These are phyloP conservation scores for Hippocampus abdominalis DNA, from an alignment of 2,113 vertebrate species.

Conservation along the genomic window DNA sequence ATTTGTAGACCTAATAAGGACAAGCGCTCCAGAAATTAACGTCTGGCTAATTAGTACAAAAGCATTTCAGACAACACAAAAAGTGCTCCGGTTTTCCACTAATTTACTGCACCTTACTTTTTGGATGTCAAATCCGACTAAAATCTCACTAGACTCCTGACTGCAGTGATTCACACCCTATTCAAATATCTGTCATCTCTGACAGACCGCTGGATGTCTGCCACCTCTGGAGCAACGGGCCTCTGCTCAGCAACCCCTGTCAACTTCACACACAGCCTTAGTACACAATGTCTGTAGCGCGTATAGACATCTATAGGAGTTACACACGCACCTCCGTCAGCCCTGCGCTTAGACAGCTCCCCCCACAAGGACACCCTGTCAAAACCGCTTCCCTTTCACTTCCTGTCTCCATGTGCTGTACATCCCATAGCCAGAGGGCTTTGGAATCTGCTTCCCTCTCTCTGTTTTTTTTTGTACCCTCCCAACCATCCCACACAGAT, in stretches of 20 bases:
- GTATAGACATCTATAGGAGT: constrained; percentile 60
- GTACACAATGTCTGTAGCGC: constrained; percentile 39
- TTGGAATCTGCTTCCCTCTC: constrained; percentile 55
- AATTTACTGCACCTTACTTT: neutral
- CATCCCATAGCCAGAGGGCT: constrained; percentile 55
- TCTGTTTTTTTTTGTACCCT: constrained; percentile 31
- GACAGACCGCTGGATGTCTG: constrained; percentile 71
- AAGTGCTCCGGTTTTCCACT: neutral
- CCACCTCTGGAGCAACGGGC: constrained; percentile 58
- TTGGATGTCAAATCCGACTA: too few relatives aligned
- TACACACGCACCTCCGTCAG: constrained; percentile 54
- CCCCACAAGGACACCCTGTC: constrained; percentile 73
- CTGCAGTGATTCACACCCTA: constrained; percentile 17
- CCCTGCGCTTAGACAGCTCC: constrained; percentile 62
- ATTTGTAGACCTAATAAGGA: neutral
- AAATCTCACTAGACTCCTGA: neutral
- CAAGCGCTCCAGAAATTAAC: neutral
- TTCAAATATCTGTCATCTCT: constrained; percentile 73
- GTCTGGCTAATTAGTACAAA: neutral
- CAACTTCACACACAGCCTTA: constrained; percentile 50
- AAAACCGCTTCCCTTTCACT: constrained; percentile 75
- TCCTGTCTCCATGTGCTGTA: constrained; percentile 61
- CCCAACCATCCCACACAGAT: constrained; percentile 56
- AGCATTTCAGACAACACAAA: neutral
- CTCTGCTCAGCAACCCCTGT: constrained; percentile 66